These are phyloP conservation scores for Gari tellinella DNA, from an alignment of 2,888 invertebrate species.

Conservation along the genomic window DNA sequence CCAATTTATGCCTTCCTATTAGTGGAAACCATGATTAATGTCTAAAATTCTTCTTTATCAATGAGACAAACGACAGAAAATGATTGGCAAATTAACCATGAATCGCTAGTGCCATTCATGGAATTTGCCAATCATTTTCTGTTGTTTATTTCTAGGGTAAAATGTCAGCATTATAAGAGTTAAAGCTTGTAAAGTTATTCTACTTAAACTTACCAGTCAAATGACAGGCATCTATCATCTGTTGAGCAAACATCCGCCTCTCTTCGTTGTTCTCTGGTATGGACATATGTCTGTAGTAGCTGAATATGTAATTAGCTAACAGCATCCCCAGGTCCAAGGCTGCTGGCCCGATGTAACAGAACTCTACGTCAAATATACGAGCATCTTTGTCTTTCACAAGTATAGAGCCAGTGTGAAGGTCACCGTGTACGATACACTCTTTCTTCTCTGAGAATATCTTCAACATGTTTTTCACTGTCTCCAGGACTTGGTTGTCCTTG, in stretches of 20 bases:
- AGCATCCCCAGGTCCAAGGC: slow-evolving; percentile 74
- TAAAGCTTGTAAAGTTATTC: too few species aligned
- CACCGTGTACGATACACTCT: slow-evolving; percentile 74
- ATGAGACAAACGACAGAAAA: too few species aligned
- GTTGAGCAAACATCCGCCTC: slow-evolving; percentile 66
- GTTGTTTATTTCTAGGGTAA: too few species aligned
- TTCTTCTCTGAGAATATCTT: slow-evolving; percentile 69
- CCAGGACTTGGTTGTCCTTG: slow-evolving; percentile 56
- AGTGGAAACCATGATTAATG: too few species aligned
- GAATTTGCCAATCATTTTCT: too few species aligned
- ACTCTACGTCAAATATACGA: slow-evolving; percentile 70
- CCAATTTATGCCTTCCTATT: too few species aligned
- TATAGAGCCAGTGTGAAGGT: slow-evolving; percentile 74
- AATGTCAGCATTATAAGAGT: too few species aligned
- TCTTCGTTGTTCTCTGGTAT: slow-evolving; percentile 66
- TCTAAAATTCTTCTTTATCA: too few species aligned
- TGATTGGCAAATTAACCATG: too few species aligned
- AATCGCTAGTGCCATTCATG: too few species aligned
- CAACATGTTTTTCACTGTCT: slow-evolving; percentile 60
- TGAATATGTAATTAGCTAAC: slow-evolving; percentile 73
- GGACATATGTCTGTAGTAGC: slow-evolving; percentile 73
- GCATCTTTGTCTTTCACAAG: slow-evolving; percentile 63
- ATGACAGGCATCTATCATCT: slow-evolving; percentile 69
- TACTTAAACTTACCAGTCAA: slow-evolving; percentile 54
- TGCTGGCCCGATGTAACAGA: slow-evolving; percentile 71